phyloP scores from a whole-genome alignment of 2,888 invertebrate genomes.

The Mythimna albipuncta region DNA sequence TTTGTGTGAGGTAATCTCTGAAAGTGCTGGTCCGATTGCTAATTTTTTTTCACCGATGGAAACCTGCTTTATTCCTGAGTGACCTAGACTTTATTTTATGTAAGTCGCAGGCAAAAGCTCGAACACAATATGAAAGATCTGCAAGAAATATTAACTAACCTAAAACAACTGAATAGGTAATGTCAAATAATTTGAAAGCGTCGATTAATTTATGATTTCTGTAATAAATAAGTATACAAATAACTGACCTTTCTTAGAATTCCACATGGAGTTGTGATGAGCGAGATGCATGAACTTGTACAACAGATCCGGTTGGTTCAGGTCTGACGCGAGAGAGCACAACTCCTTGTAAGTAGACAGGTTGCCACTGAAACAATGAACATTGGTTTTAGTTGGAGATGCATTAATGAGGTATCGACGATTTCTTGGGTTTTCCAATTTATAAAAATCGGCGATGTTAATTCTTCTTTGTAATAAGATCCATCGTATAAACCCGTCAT shows the following conservation, averaged over 20 bases:
- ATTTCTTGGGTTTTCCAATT: too few relatives aligned
- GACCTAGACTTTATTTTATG: too few relatives aligned
- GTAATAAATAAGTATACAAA: not conserved
- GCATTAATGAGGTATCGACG: too few relatives aligned
- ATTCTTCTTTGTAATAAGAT: too few relatives aligned
- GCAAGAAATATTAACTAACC: not conserved
- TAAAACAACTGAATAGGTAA: not conserved
- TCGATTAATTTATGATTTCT: not conserved
- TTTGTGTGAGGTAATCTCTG: too few relatives aligned
- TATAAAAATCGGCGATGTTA: too few relatives aligned
- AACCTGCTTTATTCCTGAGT: too few relatives aligned
- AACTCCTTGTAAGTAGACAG: slow-evolving; percentile 98
- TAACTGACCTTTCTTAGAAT: slow-evolving; percentile 94
- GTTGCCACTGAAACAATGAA: slow-evolving; percentile 92
- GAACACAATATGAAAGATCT: not conserved
- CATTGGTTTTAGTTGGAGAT: not conserved
- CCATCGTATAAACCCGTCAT: too few relatives aligned
- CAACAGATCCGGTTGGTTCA: slow-evolving; percentile 98
- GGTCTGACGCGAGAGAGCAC: slow-evolving; percentile 97
- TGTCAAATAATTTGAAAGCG: not conserved
- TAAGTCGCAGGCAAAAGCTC: too few relatives aligned
- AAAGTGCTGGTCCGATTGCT: too few relatives aligned
- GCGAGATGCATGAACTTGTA: slow-evolving; percentile 99
- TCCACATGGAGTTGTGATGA: slow-evolving; percentile 98
- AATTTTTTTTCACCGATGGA: too few relatives aligned